Evolutionary conservation across 2,797 vertebrate genomes (phyloP).

Genomic region (Peromyscus nudipes): DNA sequence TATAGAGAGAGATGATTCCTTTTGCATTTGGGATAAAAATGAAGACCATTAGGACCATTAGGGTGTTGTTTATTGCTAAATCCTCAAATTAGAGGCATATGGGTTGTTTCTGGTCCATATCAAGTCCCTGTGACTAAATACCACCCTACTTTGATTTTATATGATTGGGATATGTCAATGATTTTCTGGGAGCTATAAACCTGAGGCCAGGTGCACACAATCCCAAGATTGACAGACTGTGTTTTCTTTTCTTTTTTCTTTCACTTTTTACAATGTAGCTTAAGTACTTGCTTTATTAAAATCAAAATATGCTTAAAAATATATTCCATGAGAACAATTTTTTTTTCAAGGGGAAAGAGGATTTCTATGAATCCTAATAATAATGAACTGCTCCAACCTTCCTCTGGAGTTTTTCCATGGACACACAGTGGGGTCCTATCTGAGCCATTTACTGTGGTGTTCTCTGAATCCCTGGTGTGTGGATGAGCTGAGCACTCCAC

Average conservation of each 20-base stretch:
- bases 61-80: background rate
- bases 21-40: background rate
- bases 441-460: background rate
- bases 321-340: background rate
- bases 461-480: background rate
- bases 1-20: background rate
- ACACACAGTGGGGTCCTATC: background rate
- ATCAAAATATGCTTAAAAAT: conserved; percentile 43
- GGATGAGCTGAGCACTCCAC: background rate
- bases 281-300: conserved; percentile 71
- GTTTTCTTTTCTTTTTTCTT: background rate
- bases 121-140: background rate
- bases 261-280: background rate
- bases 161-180: background rate
- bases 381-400: background rate
- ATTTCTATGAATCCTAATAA: conserved; percentile 4
- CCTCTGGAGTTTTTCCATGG: background rate
- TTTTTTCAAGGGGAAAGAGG: background rate
- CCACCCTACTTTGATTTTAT: background rate
- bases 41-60: background rate
- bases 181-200: conserved; percentile 13
- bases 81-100: background rate
- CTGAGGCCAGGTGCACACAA: background rate
- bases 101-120: background rate
- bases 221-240: background rate